Base-by-base conservation (phyloP, 2,888 invertebrate genomes). In the Lymantria dispar region DNA sequence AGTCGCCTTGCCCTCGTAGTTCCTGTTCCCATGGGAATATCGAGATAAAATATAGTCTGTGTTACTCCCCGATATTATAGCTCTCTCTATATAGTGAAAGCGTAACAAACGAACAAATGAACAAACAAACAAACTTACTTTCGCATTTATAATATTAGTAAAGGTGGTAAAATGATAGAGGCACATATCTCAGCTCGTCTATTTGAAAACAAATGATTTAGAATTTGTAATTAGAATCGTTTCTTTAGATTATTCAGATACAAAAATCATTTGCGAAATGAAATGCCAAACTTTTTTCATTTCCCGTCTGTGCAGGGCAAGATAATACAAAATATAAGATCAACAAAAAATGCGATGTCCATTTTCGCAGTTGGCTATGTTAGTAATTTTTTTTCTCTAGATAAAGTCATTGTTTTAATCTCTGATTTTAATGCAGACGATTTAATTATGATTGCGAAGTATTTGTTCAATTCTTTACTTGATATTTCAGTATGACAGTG, bases 271-370 rank as follows among this genome's bases (percentile, higher is more conserved):
- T 43, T 50, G 46, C 50, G 43, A 48, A 64, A 64, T 58, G 40
- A 58, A 60, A 56, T 55, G 54, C 15, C n/a, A 33, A 71, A 68
- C 60, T 64, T 67, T 70, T 60, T 64, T 60, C 47, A 71, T 72
- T 71, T 68, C 60, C 62, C 50, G 43, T 54, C 41, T 43, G 15
- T 48, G 49, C 48, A 50, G 52, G 43, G 43, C 56, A 52, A 53
- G 43, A 52, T 56, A 48, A 58, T 51, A 43, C 46, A 55, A 48
- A 49, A 55, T 54, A 38, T 43, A 54, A 61, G 48, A 50, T 45
- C 51, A 50, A 45, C 47, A 43, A 11, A 42, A 49, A 59, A 61
- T 52, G 44, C 52, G 40, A 39, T 58, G 52, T 51, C 46, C 52
- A 58, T 53, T 47, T 54, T 52, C 42, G 12, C 39, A 47, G 40